Conservation (phyloP, 2,113 vertebrate genomes). For the Pithys albifrons region DNA sequence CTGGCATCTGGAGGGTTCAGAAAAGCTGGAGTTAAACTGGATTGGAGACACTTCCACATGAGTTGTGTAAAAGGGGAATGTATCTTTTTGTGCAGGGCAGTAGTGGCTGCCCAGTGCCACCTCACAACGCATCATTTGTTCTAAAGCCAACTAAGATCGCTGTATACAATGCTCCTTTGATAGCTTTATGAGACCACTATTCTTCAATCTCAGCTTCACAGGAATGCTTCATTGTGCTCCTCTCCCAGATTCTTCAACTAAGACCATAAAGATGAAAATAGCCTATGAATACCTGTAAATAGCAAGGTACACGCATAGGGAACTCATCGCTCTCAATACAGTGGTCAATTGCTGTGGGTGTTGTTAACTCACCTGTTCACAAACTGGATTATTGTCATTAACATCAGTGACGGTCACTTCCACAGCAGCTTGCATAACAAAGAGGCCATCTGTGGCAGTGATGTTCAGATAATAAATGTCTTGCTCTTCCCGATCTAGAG, state of each 20-base stretch:
- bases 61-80: background rate
- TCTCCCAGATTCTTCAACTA: background rate
- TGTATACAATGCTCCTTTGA: background rate
- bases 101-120: background rate
- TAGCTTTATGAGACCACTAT: background rate
- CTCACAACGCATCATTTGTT: rapidly evolving
- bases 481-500: conserved; percentile 89
- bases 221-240: background rate
- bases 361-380: conserved; percentile 84
- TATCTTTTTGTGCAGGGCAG: background rate
- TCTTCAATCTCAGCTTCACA: background rate
- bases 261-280: background rate
- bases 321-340: background rate
- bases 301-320: background rate
- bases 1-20: background rate
- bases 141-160: background rate
- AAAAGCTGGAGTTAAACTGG: background rate
- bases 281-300: background rate
- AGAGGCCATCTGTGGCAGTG: conserved; percentile 93
- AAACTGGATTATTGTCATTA: conserved; percentile 93
- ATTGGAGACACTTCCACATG: background rate
- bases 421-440: conserved; percentile 87
- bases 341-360: rapidly evolving
- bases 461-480: conserved; percentile 90
- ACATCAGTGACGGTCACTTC: conserved; percentile 89